Conservation (phyloP, 1,140 invertebrate species). For the Anoplolepis gracilipes region DNA sequence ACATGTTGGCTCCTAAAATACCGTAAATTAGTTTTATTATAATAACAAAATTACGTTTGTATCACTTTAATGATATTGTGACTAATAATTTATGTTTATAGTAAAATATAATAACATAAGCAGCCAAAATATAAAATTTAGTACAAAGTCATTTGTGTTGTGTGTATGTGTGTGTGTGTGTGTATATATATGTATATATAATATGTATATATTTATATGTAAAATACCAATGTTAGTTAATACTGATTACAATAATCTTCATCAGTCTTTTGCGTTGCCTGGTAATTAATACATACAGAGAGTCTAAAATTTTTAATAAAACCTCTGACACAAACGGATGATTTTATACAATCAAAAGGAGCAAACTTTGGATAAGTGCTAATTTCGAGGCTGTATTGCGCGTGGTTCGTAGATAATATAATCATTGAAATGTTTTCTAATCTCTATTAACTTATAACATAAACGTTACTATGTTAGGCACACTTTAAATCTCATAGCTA, state of each 20-base stretch:
- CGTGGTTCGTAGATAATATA: slow-evolving; percentile 65
- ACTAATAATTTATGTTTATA: slow-evolving; percentile 68
- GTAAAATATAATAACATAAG: slow-evolving; percentile 72
- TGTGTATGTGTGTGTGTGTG: neutral
- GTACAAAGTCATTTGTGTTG: slow-evolving; percentile 35
- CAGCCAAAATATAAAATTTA: slow-evolving; percentile 78
- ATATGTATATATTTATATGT: slow-evolving; percentile 75
- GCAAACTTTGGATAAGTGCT: slow-evolving; percentile 77
- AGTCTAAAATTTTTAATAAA: slow-evolving; percentile 67
- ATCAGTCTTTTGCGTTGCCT: slow-evolving; percentile 80
- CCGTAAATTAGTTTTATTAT: slow-evolving; percentile 66
- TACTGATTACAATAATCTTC: slow-evolving; percentile 82
- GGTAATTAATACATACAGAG: slow-evolving; percentile 60
- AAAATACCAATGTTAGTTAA: slow-evolving; percentile 82
- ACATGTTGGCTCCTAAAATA: slow-evolving; percentile 80
- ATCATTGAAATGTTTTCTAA: slow-evolving; percentile 64
- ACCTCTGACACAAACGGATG: slow-evolving; percentile 68
- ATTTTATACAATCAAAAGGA: slow-evolving; percentile 74
- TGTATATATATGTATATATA: slow-evolving; percentile 71
- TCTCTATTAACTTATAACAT: slow-evolving; percentile 72
- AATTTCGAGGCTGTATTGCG: slow-evolving; percentile 71
- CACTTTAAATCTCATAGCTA: slow-evolving; percentile 70
- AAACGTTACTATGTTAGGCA: slow-evolving; percentile 79
- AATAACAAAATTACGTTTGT: slow-evolving; percentile 61
- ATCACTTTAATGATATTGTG: slow-evolving; percentile 55